These are phyloP conservation scores for Glaucomys volans DNA, from an alignment of 2,113 vertebrate species.

Conservation along the genomic window DNA sequence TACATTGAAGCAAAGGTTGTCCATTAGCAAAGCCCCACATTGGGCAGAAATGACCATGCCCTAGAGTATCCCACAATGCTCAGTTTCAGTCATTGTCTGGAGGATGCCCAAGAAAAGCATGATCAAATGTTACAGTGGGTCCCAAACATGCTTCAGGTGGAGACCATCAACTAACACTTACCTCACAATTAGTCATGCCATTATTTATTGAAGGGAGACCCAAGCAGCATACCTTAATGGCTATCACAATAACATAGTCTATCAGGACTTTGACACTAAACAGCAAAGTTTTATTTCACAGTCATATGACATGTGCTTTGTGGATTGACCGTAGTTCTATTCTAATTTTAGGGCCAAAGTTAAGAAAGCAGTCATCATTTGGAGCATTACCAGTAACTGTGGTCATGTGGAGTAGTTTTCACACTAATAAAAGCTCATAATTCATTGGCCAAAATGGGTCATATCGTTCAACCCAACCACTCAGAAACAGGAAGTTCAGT, in stretches of 20 bases:
- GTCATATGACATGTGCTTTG: background rate
- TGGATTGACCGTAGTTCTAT: background rate
- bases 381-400: background rate
- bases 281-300: background rate
- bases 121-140: background rate
- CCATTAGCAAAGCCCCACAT: background rate
- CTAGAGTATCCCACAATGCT: background rate
- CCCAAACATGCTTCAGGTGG: background rate
- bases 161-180: background rate
- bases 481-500: background rate
- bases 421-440: background rate
- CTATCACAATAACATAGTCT: background rate
- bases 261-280: background rate
- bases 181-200: background rate
- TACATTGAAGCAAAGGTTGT: background rate
- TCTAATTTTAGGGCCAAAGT: slow-evolving; percentile 22
- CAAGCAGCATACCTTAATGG: background rate
- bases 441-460: slow-evolving; percentile 9
- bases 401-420: background rate
- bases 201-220: background rate
- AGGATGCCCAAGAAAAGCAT: background rate
- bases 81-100: background rate
- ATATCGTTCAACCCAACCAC: background rate
- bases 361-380: slow-evolving; percentile 1
- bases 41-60: background rate